phyloP scores from a whole-genome alignment of 2,888 invertebrate genomes.

The Aspidiotus rigidus region DNA sequence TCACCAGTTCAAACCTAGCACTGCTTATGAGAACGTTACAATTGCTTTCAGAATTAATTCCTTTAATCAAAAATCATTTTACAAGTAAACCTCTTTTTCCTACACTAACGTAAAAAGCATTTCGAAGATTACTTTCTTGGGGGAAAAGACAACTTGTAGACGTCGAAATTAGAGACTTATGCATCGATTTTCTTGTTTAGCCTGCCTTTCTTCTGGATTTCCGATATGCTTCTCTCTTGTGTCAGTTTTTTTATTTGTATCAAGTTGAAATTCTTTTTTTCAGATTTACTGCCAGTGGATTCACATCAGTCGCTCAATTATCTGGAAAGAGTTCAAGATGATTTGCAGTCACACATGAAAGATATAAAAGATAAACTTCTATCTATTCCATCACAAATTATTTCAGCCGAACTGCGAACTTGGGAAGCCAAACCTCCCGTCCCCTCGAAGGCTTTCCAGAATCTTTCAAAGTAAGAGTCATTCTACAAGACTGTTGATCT shows the following conservation, averaged over 20 bases:
- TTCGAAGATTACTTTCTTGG: no score
- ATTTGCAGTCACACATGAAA: constrained; percentile 77
- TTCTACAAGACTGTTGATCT: background rate
- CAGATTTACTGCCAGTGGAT: constrained; percentile 38
- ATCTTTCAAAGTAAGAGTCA: constrained; percentile 56
- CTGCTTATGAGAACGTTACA: constrained; percentile 74
- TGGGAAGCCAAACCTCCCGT: constrained; percentile 95
- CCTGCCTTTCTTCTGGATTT: background rate
- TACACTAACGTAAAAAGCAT: background rate
- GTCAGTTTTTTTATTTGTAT: background rate
- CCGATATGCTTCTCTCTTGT: background rate
- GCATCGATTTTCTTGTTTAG: background rate
- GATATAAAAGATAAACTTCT: constrained; percentile 88
- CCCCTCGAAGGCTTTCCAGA: constrained; percentile 81
- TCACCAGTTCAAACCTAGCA: constrained; percentile 88
- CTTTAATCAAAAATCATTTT: constrained; percentile 61
- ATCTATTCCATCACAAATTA: constrained; percentile 75
- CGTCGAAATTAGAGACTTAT: no score
- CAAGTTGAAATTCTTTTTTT: background rate
- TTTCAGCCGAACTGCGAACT: constrained; percentile 65
- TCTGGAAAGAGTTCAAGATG: constrained; percentile 59
- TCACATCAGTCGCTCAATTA: constrained; percentile 35
- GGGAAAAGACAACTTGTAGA: no score
- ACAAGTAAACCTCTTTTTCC: constrained; percentile 43
- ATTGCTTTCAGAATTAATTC: constrained; percentile 68